Percentiles rank a stretch among this genome's conserved stretches.
Evolutionary conservation across 2,113 vertebrate genomes (phyloP).

Genomic region (Strix uralensis): DNA sequence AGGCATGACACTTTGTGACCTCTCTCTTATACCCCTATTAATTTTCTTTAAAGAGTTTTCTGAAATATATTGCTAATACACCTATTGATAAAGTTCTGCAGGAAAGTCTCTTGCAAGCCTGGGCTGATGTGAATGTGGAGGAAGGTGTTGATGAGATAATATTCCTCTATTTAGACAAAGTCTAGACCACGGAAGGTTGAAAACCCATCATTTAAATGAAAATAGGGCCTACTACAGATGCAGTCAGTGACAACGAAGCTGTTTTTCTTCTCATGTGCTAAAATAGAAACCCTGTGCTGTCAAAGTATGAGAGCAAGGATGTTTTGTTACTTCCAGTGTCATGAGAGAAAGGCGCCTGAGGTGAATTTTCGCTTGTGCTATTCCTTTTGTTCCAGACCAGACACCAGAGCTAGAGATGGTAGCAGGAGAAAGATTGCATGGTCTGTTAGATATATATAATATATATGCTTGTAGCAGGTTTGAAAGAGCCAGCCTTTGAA

Average conservation of each 20-base stretch:
- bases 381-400: not conserved
- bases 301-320: not conserved
- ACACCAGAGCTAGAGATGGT: not conserved
- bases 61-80: not conserved
- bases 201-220: not conserved
- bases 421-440: not conserved
- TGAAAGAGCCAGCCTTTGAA: not conserved
- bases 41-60: not conserved
- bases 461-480: not conserved
- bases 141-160: not conserved
- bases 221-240: not conserved
- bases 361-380: accelerated
- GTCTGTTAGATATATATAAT: not conserved
- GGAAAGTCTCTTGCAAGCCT: not conserved
- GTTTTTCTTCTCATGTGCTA: not conserved
- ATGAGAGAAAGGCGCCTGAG: not conserved
- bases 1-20: not conserved
- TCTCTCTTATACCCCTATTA: not conserved
- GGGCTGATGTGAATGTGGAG: not conserved
- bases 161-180: not conserved
- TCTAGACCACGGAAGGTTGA: not conserved
- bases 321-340: not conserved
- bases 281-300: not conserved
- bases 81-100: not conserved
- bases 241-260: not conserved